These are phyloP conservation scores for Poecile atricapillus DNA, from an alignment of 2,113 vertebrate species.

Conservation along the genomic window DNA sequence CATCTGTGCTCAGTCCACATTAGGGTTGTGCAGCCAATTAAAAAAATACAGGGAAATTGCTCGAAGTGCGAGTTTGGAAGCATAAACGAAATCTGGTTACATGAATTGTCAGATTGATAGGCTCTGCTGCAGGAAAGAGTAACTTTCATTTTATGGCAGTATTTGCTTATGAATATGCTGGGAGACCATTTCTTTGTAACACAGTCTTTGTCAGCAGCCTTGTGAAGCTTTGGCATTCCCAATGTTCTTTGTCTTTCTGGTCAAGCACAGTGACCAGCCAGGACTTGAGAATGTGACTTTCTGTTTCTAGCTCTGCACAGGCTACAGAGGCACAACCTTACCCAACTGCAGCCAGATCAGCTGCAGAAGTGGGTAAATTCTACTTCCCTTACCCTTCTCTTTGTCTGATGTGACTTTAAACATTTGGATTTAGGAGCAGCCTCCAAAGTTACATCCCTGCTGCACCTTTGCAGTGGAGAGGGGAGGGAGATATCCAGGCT, in stretches of 20 bases:
- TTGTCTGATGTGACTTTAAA: background rate
- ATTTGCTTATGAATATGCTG: background rate
- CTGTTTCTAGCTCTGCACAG: background rate
- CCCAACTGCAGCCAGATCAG: background rate
- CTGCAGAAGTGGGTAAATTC: background rate
- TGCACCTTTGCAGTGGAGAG: background rate
- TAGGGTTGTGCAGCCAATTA: background rate
- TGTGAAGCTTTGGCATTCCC: background rate
- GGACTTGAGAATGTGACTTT: background rate
- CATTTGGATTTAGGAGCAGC: background rate
- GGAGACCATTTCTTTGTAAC: background rate
- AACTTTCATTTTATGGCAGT: background rate
- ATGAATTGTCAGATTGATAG: background rate
- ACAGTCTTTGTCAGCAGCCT: background rate
- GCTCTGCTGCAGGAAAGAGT: background rate
- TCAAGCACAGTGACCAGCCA: background rate
- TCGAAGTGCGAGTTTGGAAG: background rate
- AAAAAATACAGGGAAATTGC: background rate
- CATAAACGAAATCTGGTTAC: background rate
- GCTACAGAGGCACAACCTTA: background rate
- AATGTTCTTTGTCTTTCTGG: background rate
- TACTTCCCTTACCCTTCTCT: background rate
- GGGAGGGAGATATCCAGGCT: background rate
- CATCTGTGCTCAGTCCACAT: background rate
- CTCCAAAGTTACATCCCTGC: background rate